Evolutionary conservation across 2,888 invertebrate species (phyloP), one percentile per base, ranked within the genome.

Genomic region (Sipha maydis): DNA sequence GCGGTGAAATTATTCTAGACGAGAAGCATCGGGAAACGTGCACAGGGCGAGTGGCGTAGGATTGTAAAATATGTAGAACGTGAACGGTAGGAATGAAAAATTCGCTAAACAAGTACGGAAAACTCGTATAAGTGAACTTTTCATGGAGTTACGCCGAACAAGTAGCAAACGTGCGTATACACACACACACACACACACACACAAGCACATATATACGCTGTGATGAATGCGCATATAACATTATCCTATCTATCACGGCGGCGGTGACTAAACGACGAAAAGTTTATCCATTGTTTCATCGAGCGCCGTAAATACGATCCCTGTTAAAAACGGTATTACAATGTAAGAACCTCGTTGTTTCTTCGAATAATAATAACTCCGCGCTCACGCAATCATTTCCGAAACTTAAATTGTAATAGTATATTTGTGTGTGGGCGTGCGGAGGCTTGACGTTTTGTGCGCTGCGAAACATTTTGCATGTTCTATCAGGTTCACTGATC

Each of bases 41-140:
- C 3, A 14, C 41, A 56, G 1, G 56, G 4, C 17, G 56, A 14
- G 56, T 9, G 56, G 56, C 19, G 14, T 0, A 19, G 56, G 9
- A 17, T 3, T 56, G 41, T 41, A 61, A 25, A 61, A 5, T 61
- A 61, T 61, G 61, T 61, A 61, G 3, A 61, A 61, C 7, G 25
- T 25, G 61, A 61, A 11, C 28, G n/a, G 28, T 69, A 28, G n/a
- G 61, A n/a, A 25, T 69, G 25, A 69, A 69, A 69, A 28, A n/a
- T 69, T 28, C 69, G 5, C 28, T 11, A 69, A 69, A 28, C 69
- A n/a, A 11, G 28, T 17, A 28, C n/a, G 69, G n/a, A 69, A 28
- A 69, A 67, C 67, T n/a, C 25, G 67, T 67, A 67, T 25, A 67
- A 69, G 69, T 69, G 61, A 61, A 61, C 61, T 61, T 61, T 69